Evolutionary conservation across 2,113 vertebrate species (phyloP).

Genomic region (Fulmarus glacialis): DNA sequence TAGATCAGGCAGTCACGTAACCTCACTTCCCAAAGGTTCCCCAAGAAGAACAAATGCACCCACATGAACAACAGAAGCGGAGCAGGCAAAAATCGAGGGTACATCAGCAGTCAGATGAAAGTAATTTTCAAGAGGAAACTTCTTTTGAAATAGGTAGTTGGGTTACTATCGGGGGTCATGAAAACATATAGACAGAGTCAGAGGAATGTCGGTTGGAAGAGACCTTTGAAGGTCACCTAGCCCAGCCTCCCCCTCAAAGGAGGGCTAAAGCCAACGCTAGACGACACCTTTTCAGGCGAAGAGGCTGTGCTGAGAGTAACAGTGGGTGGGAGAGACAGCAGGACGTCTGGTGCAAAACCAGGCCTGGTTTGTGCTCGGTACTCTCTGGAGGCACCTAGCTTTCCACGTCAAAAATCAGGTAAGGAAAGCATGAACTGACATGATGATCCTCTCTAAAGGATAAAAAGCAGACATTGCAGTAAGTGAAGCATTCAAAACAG

Average conservation of each 20-base stretch:
- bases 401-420: not conserved
- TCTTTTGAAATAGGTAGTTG: not conserved
- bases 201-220: not conserved
- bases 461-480: not conserved
- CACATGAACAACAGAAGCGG: not conserved
- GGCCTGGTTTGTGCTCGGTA: not conserved
- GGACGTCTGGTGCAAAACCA: not conserved
- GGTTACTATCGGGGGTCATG: not conserved
- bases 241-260: not conserved
- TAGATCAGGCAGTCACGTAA: not conserved
- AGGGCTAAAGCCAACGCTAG: not conserved
- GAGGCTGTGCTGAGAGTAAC: not conserved
- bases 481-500: not conserved
- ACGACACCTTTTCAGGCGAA: accelerated
- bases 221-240: not conserved
- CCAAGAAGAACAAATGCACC: not conserved
- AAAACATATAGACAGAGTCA: not conserved
- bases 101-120: not conserved
- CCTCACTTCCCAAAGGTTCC: not conserved
- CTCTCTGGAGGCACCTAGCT: not conserved
- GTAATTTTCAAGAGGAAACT: not conserved
- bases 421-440: not conserved
- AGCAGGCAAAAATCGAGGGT: not conserved
- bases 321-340: not conserved
- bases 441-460: not conserved